These are phyloP conservation scores for Capreolus pygargus DNA, from an alignment of 2,113 vertebrate species.

Conservation along the genomic window DNA sequence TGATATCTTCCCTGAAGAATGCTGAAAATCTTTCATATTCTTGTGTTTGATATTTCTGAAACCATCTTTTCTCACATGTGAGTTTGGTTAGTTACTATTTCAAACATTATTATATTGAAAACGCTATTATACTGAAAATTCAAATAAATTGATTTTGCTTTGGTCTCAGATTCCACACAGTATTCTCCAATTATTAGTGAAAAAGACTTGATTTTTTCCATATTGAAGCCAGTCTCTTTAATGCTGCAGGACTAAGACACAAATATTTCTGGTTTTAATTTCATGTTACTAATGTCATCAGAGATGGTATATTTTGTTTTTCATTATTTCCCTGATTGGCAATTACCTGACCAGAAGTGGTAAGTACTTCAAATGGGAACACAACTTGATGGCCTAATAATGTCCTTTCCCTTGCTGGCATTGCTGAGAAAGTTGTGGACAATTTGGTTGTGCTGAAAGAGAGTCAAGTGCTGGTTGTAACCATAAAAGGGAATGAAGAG, in stretches of 20 bases:
- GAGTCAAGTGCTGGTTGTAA: neutral
- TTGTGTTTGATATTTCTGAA: slow-evolving; percentile 58
- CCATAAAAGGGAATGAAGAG: neutral
- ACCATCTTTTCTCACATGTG: slow-evolving; percentile 62
- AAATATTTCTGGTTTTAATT: slow-evolving; percentile 59
- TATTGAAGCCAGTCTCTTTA: slow-evolving; percentile 49
- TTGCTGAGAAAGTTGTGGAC: neutral
- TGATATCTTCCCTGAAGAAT: slow-evolving; percentile 9
- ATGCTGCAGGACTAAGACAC: neutral
- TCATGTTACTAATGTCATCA: slow-evolving; percentile 31
- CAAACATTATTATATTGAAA: slow-evolving; percentile 71
- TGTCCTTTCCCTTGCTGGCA: neutral
- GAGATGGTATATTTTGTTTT: neutral
- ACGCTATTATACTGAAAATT: slow-evolving; percentile 59
- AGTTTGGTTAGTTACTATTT: slow-evolving; percentile 70
- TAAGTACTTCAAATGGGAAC: neutral
- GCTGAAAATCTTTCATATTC: slow-evolving; percentile 39
- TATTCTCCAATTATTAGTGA: slow-evolving; percentile 66
- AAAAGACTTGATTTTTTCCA: slow-evolving; percentile 42
- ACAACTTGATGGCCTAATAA: neutral
- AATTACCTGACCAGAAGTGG: neutral
- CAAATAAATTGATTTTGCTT: slow-evolving; percentile 61
- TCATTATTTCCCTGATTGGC: slow-evolving; percentile 3
- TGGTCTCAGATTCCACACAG: slow-evolving; percentile 64
- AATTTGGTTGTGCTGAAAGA: neutral